These are phyloP conservation scores for Ageneiosus marmoratus DNA, from an alignment of 2,113 vertebrate genomes.

Conservation along the genomic window DNA sequence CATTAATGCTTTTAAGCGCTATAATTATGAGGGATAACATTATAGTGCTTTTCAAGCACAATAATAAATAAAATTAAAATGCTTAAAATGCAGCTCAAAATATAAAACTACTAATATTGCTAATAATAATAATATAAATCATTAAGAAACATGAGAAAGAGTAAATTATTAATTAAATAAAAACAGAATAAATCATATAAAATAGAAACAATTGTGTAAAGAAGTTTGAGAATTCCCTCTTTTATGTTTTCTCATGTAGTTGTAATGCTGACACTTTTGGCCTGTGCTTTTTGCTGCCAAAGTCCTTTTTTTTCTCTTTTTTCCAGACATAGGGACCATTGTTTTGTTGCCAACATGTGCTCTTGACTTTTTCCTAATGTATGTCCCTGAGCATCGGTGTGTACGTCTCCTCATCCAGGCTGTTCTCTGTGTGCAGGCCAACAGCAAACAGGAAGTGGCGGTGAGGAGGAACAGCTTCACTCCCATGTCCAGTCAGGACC, in stretches of 20 bases:
- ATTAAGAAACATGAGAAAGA: neutral
- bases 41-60: too few species aligned
- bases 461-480: slow-evolving; percentile 91
- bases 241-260: neutral
- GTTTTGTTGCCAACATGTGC: neutral
- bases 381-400: neutral
- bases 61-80: too few species aligned
- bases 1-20: too few species aligned
- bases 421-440: slow-evolving; percentile 69
- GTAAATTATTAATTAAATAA: neutral
- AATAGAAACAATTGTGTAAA: neutral
- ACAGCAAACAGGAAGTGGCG: slow-evolving; percentile 57
- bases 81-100: neutral
- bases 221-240: neutral
- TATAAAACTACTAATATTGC: neutral
- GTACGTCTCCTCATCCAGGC: slow-evolving; percentile 16
- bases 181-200: neutral
- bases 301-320: neutral
- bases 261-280: neutral
- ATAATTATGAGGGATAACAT: too few species aligned
- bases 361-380: neutral
- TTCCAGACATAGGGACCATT: slow-evolving; percentile 10
- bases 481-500: slow-evolving; percentile 85
- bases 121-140: neutral
- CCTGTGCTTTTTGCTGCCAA: too few species aligned